These are phyloP conservation scores for Melinaea menophilus DNA, from an alignment of 2,888 invertebrate genomes.

Conservation along the genomic window DNA sequence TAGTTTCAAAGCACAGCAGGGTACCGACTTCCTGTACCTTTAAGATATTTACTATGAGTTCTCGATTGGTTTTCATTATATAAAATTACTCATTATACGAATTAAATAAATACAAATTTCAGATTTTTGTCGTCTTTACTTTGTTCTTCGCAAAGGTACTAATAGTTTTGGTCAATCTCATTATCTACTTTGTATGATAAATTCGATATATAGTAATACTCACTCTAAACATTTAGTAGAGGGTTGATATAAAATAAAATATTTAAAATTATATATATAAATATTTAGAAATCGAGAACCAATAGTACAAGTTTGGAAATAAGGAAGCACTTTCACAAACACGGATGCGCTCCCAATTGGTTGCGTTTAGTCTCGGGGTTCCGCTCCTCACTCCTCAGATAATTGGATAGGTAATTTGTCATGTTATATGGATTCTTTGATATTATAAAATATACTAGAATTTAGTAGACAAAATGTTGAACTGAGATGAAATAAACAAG, in stretches of 20 bases:
- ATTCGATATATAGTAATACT: too few species aligned
- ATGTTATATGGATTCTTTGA: not conserved
- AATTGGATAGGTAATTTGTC: conserved; percentile 47
- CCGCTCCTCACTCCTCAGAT: conserved; percentile 51
- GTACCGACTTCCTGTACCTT: conserved; percentile 50
- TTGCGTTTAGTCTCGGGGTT: conserved; percentile 65
- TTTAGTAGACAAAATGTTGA: not conserved
- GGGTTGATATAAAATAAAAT: too few species aligned
- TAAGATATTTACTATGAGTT: conserved; percentile 40
- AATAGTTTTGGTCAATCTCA: too few species aligned
- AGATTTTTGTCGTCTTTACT: too few species aligned
- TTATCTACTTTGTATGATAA: too few species aligned
- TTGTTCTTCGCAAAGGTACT: too few species aligned
- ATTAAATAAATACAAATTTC: too few species aligned
- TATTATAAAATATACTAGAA: not conserved
- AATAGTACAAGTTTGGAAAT: conserved; percentile 38
- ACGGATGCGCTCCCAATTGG: conserved; percentile 69
- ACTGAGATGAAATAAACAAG: not conserved
- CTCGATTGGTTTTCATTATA: conserved; percentile 34
- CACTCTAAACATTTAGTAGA: too few species aligned
- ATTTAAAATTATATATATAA: too few species aligned
- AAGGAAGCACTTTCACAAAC: conserved; percentile 69
- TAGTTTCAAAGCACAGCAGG: conserved; percentile 70
- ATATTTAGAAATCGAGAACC: conserved; percentile 32
- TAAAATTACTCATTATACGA: not conserved